Evolutionary conservation across 2,888 invertebrate species (phyloP).

Genomic region (Metalampra italica): DNA sequence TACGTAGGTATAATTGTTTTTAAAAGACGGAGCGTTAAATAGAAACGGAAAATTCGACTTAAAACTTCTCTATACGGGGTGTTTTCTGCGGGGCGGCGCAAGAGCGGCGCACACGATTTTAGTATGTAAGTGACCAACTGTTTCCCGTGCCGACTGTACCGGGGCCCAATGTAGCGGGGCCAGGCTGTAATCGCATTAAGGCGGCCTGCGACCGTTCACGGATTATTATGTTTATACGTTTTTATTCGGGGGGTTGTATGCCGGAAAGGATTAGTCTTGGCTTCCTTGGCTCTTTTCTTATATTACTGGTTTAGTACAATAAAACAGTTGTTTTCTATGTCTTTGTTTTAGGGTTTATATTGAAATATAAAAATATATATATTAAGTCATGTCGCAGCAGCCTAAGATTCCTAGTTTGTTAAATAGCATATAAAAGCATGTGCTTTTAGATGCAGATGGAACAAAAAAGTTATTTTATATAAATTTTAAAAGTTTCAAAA

Average conservation of each 20-base stretch:
- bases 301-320: background rate
- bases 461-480: too few species aligned
- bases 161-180: slow-evolving; percentile 20
- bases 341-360: background rate
- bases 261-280: slow-evolving; percentile 45
- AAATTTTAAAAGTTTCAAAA: too few species aligned
- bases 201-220: slow-evolving; percentile 65
- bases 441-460: too few species aligned
- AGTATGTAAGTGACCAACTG: background rate
- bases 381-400: too few species aligned
- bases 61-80: too few species aligned
- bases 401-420: too few species aligned
- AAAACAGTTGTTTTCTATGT: slow-evolving; percentile 1
- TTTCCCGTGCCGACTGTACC: slow-evolving; percentile 55
- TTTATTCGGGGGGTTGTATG: slow-evolving; percentile 50
- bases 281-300: slow-evolving; percentile 23
- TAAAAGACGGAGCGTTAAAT: too few species aligned
- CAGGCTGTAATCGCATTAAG: slow-evolving; percentile 40
- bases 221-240: slow-evolving; percentile 68
- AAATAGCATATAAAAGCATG: too few species aligned
- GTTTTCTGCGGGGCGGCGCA: too few species aligned
- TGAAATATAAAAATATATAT: background rate
- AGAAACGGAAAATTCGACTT: too few species aligned
- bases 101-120: too few species aligned
- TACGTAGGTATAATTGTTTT: too few species aligned